These are phyloP conservation scores for Oscheius sp. DNA, from an alignment of 2,888 invertebrate species.

Conservation along the genomic window DNA sequence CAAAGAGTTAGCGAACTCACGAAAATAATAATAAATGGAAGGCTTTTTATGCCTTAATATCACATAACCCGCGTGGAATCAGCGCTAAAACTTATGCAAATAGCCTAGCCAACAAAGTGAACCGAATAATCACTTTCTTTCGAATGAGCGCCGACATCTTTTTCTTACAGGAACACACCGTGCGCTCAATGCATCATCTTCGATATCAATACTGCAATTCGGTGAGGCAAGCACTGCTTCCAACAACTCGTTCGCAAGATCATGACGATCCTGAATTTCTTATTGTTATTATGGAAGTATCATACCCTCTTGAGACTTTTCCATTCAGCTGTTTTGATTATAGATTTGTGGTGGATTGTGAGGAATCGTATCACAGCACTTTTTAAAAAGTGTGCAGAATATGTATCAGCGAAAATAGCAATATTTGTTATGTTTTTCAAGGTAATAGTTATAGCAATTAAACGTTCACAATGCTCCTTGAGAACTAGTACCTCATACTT, in stretches of 20 bases:
- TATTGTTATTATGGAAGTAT: not conserved
- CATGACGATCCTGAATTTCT: conserved; percentile 38
- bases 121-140: not conserved
- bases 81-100: not conserved
- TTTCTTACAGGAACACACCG: conserved; percentile 34
- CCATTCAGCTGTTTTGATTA: conserved; percentile 63
- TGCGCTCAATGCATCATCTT: conserved; percentile 10
- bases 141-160: conserved; percentile 23
- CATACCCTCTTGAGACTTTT: conserved; percentile 50
- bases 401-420: conserved; percentile 60
- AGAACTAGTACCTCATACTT: conserved; percentile 64
- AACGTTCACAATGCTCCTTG: conserved; percentile 64
- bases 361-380: conserved; percentile 57
- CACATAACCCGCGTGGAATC: not conserved
- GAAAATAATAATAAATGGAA: not conserved
- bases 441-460: conserved; percentile 50
- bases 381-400: conserved; percentile 49
- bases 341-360: conserved; percentile 48
- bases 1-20: too few species aligned
- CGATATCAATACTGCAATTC: conserved; percentile 32
- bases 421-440: conserved; percentile 52
- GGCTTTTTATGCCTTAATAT: not conserved
- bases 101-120: not conserved
- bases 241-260: conserved; percentile 61
- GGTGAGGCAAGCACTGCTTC: conserved; percentile 55